These are phyloP conservation scores for Drosophila multiciliata DNA, from an alignment of 2,888 invertebrate genomes.

Conservation along the genomic window DNA sequence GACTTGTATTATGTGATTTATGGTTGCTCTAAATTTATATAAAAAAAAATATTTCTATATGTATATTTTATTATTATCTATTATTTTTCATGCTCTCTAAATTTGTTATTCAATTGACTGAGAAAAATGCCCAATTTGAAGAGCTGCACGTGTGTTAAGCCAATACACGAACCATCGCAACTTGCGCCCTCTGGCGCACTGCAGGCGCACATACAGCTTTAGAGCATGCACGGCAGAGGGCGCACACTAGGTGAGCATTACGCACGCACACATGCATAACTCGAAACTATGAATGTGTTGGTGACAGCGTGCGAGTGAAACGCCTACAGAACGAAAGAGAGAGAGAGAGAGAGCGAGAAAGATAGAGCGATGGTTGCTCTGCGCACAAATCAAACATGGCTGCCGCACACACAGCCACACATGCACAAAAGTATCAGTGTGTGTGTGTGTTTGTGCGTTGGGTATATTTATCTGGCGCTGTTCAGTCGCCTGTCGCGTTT, in stretches of 20 bases:
- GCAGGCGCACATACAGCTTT: constrained; percentile 12
- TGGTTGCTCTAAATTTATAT: no score
- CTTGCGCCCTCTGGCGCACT: constrained; percentile 55
- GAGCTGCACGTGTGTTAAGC: constrained; percentile 20
- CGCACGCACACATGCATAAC: constrained; percentile 48
- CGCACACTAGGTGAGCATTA: constrained; percentile 34
- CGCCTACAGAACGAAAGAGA: constrained; percentile 13
- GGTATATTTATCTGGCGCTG: constrained; percentile 28
- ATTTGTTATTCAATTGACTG: neutral
- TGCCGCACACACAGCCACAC: constrained; percentile 25
- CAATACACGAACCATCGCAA: constrained; percentile 54
- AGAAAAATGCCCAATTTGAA: constrained; percentile 32
- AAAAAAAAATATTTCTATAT: no score
- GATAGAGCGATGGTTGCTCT: constrained; percentile 29
- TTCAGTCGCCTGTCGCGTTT: constrained; percentile 11
- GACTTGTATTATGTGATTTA: neutral
- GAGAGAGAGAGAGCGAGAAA: neutral
- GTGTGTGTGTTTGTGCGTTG: constrained; percentile 9
- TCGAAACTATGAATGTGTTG: constrained; percentile 25
- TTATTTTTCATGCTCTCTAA: neutral
- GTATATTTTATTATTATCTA: neutral
- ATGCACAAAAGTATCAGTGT: neutral
- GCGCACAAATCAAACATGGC: constrained; percentile 54
- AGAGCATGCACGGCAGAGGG: constrained; percentile 45
- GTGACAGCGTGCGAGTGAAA: constrained; percentile 32